phyloP scores from a whole-genome alignment of 2,888 invertebrate genomes.

The Tetropium fuscum region DNA sequence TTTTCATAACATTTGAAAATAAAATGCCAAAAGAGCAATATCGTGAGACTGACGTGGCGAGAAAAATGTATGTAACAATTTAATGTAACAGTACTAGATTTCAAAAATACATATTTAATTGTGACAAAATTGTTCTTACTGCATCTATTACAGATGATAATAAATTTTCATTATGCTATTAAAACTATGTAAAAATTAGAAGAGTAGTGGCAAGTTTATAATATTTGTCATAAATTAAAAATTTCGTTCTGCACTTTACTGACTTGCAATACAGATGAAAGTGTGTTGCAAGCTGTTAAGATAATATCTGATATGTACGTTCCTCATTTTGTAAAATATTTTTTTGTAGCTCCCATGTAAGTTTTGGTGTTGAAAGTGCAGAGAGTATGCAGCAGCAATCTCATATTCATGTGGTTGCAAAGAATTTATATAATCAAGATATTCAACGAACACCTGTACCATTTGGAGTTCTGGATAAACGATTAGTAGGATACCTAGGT shows the following conservation, averaged over 20 bases:
- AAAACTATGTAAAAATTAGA: too few relatives aligned
- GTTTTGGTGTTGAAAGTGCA: conserved; percentile 90
- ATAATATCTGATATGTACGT: too few relatives aligned
- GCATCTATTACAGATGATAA: too few relatives aligned
- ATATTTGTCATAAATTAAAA: too few relatives aligned
- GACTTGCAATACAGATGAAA: too few relatives aligned
- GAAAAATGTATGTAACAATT: conserved; percentile 84
- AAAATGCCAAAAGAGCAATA: conserved; percentile 92
- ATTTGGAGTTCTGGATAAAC: conserved; percentile 91
- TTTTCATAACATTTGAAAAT: background rate
- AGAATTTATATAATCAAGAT: conserved; percentile 90
- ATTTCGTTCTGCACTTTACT: too few relatives aligned
- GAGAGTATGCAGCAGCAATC: conserved; percentile 93
- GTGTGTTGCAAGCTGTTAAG: too few relatives aligned
- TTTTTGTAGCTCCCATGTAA: conserved; percentile 84
- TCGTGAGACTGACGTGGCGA: conserved; percentile 91
- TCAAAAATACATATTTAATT: conserved; percentile 14
- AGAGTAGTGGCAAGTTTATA: too few relatives aligned
- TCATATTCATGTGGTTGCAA: conserved; percentile 92
- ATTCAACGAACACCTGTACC: conserved; percentile 84
- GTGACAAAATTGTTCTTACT: too few relatives aligned
- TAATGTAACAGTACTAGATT: conserved; percentile 13
- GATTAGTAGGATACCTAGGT: conserved; percentile 75
- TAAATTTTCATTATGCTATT: too few relatives aligned
- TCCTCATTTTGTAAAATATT: too few relatives aligned